phyloP scores from a whole-genome alignment of 2,113 vertebrate species.

The Dendrocopos noguchii region DNA sequence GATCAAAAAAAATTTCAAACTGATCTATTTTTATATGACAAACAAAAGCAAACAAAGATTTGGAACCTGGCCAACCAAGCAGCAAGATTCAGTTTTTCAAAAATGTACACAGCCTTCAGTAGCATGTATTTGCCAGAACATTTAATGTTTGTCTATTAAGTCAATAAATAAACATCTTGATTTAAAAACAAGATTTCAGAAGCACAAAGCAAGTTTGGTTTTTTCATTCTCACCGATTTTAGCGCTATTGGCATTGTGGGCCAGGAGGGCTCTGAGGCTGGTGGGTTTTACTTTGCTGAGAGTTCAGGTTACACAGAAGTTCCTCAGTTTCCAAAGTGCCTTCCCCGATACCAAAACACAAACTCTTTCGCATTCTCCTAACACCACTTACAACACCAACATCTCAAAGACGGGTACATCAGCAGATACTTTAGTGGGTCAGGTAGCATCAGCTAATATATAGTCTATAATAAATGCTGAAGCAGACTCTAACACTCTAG shows the following conservation, averaged over 20 bases:
- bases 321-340: not conserved
- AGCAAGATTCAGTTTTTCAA: not conserved
- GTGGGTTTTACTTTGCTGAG: not conserved
- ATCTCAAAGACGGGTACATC: not conserved
- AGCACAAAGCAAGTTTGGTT: not conserved
- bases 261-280: fast-evolving
- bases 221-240: not conserved
- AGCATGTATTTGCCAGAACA: not conserved
- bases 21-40: not conserved
- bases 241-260: not conserved
- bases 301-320: not conserved
- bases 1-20: not conserved
- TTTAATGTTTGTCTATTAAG: not conserved
- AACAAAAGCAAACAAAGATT: not conserved
- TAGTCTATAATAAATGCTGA: not conserved
- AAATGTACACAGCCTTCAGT: not conserved
- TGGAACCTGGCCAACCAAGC: fast-evolving
- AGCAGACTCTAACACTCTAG: not conserved
- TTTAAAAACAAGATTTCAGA: not conserved
- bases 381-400: not conserved
- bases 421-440: not conserved
- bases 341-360: not conserved
- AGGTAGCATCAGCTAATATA: not conserved
- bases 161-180: not conserved
- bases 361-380: not conserved